Percentiles rank a stretch among this genome's conserved stretches.
These are phyloP conservation scores for Cyclina sinensis DNA, from an alignment of 1,140 invertebrate species.

Conservation along the genomic window DNA sequence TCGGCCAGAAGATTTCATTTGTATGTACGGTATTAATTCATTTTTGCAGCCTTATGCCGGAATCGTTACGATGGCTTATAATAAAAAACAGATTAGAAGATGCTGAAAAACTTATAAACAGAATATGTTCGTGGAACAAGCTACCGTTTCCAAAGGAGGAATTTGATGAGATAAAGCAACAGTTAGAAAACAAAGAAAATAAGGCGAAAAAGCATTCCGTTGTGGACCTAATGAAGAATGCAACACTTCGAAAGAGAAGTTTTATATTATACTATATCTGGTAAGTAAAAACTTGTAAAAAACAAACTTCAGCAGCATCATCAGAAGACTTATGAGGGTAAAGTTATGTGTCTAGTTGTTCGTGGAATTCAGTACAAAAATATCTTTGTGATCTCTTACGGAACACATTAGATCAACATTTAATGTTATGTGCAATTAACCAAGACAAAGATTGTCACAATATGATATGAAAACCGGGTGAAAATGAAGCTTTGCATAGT, in stretches of 20 bases:
- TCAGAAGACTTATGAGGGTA: no score
- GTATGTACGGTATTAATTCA: no score
- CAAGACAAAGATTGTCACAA: no score
- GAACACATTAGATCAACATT: no score
- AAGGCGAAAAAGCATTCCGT: conserved; percentile 73
- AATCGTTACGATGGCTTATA: conserved; percentile 88
- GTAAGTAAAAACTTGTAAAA: conserved; percentile 63
- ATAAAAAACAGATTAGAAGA: conserved; percentile 90
- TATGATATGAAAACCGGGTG: no score
- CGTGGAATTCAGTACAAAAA: not conserved
- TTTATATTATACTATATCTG: conserved; percentile 92
- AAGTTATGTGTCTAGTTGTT: not conserved
- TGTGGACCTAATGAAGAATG: conserved; percentile 89
- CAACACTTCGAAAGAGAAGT: conserved; percentile 91
- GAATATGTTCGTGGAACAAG: conserved; percentile 75
- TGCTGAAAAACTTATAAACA: conserved; percentile 88
- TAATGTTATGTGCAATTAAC: no score
- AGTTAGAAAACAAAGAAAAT: conserved; percentile 22
- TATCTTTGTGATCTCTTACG: no score
- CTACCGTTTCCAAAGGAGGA: conserved; percentile 70
- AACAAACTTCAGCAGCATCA: no score
- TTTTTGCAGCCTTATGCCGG: no score
- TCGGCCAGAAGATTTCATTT: no score
- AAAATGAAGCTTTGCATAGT: no score
- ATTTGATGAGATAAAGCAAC: conserved; percentile 72